Conservation (phyloP, 2,113 vertebrate genomes). For the Chloebia gouldiae region DNA sequence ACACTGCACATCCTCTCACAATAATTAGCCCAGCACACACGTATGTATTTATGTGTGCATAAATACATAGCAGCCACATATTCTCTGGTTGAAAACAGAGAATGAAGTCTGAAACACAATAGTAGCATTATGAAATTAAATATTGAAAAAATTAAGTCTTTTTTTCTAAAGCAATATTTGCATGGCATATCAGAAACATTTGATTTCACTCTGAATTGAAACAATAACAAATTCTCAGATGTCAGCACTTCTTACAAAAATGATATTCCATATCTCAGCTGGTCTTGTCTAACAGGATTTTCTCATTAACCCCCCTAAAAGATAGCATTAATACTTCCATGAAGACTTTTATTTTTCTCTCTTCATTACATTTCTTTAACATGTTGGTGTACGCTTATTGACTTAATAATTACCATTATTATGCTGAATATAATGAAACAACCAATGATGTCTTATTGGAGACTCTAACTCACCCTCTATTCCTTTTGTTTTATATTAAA, state of each 20-base stretch:
- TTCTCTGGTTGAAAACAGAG: not conserved
- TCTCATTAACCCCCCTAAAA: constrained; percentile 2
- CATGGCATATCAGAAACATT: not conserved
- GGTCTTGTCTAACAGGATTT: not conserved
- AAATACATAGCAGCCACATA: not conserved
- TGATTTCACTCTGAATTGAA: not conserved
- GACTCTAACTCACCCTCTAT: not conserved
- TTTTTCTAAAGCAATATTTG: not conserved
- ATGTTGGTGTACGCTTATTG: not conserved
- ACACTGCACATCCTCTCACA: not conserved
- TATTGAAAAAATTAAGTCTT: not conserved
- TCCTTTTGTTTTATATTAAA: not conserved
- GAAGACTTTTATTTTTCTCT: not conserved
- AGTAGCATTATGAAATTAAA: not conserved
- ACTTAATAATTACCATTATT: not conserved
- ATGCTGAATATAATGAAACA: not conserved
- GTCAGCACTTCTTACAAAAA: not conserved
- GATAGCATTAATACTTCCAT: not conserved
- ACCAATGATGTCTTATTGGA: not conserved
- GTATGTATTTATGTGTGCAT: not conserved
- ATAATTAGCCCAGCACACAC: not conserved
- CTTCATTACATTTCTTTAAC: not conserved
- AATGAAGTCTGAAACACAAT: not conserved
- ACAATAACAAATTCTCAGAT: constrained; percentile 3
- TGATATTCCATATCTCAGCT: not conserved